Percentiles rank a stretch among this genome's conserved stretches.
Conservation (phyloP, 2,113 vertebrate genomes). For the Eidolon helvum region DNA sequence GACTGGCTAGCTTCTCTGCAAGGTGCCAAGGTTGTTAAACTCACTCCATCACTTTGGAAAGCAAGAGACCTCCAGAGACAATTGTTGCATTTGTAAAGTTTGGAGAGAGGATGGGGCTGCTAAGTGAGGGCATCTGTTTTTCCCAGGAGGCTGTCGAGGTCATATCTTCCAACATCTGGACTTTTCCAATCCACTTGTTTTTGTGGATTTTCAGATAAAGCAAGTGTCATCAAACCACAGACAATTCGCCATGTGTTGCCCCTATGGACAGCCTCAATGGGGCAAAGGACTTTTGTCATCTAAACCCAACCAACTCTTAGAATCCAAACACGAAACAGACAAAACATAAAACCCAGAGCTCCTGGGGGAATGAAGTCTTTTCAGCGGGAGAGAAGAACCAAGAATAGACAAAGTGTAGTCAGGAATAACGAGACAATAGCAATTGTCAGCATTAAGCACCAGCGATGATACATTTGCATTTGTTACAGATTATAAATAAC, state of each 20-base stretch:
- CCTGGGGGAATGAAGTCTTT: background rate
- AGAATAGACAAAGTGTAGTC: background rate
- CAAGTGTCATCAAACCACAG: conserved; percentile 23
- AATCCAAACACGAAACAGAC: conserved; percentile 20
- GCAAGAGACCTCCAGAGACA: conserved; percentile 7
- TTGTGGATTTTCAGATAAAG: conserved; percentile 47
- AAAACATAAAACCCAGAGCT: background rate
- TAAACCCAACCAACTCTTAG: background rate
- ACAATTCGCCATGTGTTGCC: background rate
- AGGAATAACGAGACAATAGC: background rate
- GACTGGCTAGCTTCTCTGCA: background rate
- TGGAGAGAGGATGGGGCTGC: background rate
- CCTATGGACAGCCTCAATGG: background rate
- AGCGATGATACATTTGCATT: background rate
- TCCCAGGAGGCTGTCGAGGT: conserved; percentile 1
- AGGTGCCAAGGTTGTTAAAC: conserved; percentile 54
- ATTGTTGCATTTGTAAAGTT: conserved; percentile 19
- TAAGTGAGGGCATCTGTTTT: conserved; percentile 4
- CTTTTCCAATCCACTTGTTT: conserved; percentile 15
- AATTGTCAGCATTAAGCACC: background rate
- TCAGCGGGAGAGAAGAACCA: background rate
- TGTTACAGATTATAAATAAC: conserved; percentile 16
- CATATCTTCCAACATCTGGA: conserved; percentile 4
- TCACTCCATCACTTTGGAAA: conserved; percentile 38
- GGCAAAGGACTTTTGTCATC: background rate